Base-by-base conservation (phyloP, 2,797 vertebrate species). In the Smutsia temminckii region DNA sequence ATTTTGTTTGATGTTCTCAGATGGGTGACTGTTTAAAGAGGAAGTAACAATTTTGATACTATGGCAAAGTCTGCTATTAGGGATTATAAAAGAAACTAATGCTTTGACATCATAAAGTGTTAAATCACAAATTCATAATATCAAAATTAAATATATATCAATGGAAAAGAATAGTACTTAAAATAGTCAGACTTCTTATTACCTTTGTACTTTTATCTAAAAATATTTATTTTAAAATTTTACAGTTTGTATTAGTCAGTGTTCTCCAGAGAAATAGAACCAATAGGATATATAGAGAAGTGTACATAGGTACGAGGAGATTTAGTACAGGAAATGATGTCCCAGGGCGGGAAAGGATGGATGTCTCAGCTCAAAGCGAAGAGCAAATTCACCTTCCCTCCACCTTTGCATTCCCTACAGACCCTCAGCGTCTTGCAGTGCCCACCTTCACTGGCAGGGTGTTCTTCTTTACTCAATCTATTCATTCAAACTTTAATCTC, bases 1-100 rank as follows among this genome's bases (percentile, higher is more conserved):
- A 71, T 75, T 85, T 91, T 91, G 21, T 88, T 59, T 90, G 29
- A 74, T 84, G 5, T 46, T 68, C 29, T 88, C 66, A 66, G 57
- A 85, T 66, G 20, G 72, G 68, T 96, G 68, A 93, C 86, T 91
- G 18, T 77, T 79, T 93, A 95, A 59, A 14, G 64, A 85, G 51
- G 20, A 1, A 92, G 46, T 46, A 91, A 89, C 20, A 63, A 16
- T 46, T 40, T 93, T n/a, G 75, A 75, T 89, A 55, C 83, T 95
- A 78, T 10, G 9, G 34, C 46, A 93, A 96, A 96, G 20, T 29
- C 13, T 63, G 8, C 13, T 49, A n/a, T 46, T 79, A 23, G 2
- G 2, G 4, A 1, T 57, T 42, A 63, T 18, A 74, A 51, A 34
- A 84, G 1, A 66, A 71, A 53, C 5, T 12, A 83, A 25, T 27